Conservation (phyloP, 2,888 invertebrate genomes). For the Campopleginae sp. region DNA sequence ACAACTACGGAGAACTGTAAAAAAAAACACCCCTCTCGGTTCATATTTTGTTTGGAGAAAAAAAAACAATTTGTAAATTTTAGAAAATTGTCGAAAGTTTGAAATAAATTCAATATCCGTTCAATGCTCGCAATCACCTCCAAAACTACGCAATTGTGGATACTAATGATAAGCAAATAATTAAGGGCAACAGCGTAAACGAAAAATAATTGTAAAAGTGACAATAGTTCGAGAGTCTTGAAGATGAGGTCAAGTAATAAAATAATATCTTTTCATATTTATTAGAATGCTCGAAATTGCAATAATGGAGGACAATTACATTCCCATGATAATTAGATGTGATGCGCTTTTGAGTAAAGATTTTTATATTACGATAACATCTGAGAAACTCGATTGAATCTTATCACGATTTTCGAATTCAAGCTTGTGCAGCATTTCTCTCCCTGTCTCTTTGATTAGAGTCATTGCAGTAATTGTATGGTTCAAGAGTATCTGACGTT, state of each 20-base stretch:
- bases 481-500: not conserved
- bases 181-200: too few relatives aligned
- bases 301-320: not conserved
- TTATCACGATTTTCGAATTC: not conserved
- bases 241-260: not conserved
- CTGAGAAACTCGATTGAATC: not conserved
- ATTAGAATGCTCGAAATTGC: not conserved
- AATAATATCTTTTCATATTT: not conserved
- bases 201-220: too few relatives aligned
- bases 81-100: too few relatives aligned
- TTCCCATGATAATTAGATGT: not conserved
- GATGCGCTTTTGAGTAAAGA: not conserved
- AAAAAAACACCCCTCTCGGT: too few relatives aligned
- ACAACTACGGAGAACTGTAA: too few relatives aligned
- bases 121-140: too few relatives aligned
- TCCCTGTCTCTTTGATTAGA: not conserved
- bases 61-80: too few relatives aligned
- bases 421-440: not conserved
- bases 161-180: too few relatives aligned
- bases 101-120: too few relatives aligned
- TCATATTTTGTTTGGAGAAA: too few relatives aligned
- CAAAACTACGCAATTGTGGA: too few relatives aligned
- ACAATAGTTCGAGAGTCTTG: not conserved
- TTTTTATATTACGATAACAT: not conserved
- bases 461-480: not conserved